Evolutionary conservation across 2,113 vertebrate genomes (phyloP).

Genomic region (Plestiodon gilberti): DNA sequence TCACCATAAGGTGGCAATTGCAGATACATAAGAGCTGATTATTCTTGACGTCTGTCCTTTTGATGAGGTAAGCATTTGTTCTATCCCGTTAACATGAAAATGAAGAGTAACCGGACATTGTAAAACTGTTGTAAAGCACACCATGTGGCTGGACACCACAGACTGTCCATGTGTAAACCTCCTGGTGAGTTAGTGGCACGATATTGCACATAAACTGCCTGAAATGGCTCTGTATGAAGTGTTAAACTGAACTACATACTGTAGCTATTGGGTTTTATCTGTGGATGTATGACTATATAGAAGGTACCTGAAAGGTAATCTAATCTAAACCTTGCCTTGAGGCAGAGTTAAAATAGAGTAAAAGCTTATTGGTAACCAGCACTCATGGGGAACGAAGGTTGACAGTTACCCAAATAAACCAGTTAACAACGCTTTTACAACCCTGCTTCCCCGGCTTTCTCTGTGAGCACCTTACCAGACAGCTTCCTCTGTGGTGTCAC

Average conservation of each 20-base stretch:
- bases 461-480: too few relatives aligned
- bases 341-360: background rate
- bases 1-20: background rate
- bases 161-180: background rate
- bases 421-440: too few relatives aligned
- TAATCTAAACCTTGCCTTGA: background rate
- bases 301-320: background rate
- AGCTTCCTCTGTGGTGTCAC: too few relatives aligned
- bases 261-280: background rate
- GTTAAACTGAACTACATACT: slow-evolving; percentile 1
- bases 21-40: background rate
- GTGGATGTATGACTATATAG: background rate
- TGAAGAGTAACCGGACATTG: background rate
- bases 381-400: too few relatives aligned
- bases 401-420: too few relatives aligned
- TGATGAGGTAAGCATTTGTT: background rate
- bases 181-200: background rate
- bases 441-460: too few relatives aligned
- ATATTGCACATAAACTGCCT: background rate
- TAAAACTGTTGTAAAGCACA: background rate
- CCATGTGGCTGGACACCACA: background rate
- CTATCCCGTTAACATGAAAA: background rate
- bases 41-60: background rate
- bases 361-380: background rate
- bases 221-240: background rate